These are phyloP conservation scores for Eublepharis macularius DNA, from an alignment of 2,113 vertebrate genomes.

Conservation along the genomic window DNA sequence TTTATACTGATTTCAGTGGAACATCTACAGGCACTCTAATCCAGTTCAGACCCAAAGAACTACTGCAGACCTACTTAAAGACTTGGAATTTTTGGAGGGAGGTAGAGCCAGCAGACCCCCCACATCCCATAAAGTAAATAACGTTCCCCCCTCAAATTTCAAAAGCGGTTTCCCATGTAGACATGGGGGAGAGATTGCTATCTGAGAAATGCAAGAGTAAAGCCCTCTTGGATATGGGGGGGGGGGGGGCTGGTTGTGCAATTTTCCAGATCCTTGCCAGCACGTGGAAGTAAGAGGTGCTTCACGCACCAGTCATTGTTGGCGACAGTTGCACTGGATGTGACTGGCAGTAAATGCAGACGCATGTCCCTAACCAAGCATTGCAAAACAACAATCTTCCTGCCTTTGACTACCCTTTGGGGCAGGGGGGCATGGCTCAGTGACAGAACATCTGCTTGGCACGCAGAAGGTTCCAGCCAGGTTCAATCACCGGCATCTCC, in stretches of 20 bases:
- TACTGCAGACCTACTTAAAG: background rate
- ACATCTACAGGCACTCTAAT: background rate
- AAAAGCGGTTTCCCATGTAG: background rate
- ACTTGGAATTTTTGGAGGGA: background rate
- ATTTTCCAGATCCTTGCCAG: background rate
- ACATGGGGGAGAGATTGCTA: background rate
- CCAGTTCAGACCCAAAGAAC: background rate
- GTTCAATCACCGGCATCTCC: too few relatives aligned
- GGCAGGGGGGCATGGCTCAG: too few relatives aligned
- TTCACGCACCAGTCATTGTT: background rate
- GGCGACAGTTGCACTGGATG: background rate
- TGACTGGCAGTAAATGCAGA: background rate
- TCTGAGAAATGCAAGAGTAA: background rate
- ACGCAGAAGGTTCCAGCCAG: too few relatives aligned
- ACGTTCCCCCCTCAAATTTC: background rate
- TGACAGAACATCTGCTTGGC: too few relatives aligned
- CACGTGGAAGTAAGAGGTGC: background rate
- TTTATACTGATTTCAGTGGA: background rate
- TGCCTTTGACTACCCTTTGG: too few relatives aligned
- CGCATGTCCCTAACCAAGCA: background rate
- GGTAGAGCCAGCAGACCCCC: background rate
- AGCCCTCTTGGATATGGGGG: background rate
- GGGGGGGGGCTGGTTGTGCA: background rate
- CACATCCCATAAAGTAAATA: background rate
- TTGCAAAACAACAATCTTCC: background rate